Base-by-base conservation (phyloP, 1,140 invertebrate species). In the Brachionus plicatilis region DNA sequence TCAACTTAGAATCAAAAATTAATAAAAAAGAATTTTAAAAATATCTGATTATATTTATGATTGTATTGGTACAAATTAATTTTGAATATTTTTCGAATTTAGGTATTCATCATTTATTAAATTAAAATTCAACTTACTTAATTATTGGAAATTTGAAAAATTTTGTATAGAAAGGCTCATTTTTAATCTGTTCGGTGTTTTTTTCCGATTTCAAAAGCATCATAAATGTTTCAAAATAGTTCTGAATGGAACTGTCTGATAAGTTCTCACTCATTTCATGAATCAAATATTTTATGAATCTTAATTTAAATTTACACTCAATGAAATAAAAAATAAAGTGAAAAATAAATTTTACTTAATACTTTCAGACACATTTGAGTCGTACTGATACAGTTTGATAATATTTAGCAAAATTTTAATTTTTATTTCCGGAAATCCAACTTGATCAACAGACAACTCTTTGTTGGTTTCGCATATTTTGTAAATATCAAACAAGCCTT, bases 101-200 rank as follows among this genome's bases (percentile, higher is more conserved):
- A 37, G 4, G 0, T 37, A 37, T 7, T 37, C 33, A 6, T 37
- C 6, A 6, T 37, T 7, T 37, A 37, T 37, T 7, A 37, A 41
- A 47, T 17, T 20, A 20, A 5, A 75, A 9, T 29, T 11, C 37
- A 75, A 75, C 24, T 76, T 76, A 76, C 72, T 82, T 82, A n/a
- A 82, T 20, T 65, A 82, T 45, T 17, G 79, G 79, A 82, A 82
- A 82, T 65, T 82, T 82, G 24, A 65, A 82, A 68, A 82, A 82
- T 68, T 82, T 82, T 29, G 79, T 65, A 12, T 41, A 82, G 12
- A 65, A 82, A 8, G 9, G 9, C 8, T 82, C 79, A n/a, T 82
- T 14, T 24, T 41, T 68, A 2, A 41, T 43, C 14, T 20, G 27
- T 2, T 68, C 33, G 9, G 0, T 41, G 2, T 17, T 65, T 3